Percentiles rank a stretch among this genome's conserved stretches.
These are phyloP conservation scores for Thelaira solivaga DNA, from an alignment of 2,888 invertebrate species.

Conservation along the genomic window DNA sequence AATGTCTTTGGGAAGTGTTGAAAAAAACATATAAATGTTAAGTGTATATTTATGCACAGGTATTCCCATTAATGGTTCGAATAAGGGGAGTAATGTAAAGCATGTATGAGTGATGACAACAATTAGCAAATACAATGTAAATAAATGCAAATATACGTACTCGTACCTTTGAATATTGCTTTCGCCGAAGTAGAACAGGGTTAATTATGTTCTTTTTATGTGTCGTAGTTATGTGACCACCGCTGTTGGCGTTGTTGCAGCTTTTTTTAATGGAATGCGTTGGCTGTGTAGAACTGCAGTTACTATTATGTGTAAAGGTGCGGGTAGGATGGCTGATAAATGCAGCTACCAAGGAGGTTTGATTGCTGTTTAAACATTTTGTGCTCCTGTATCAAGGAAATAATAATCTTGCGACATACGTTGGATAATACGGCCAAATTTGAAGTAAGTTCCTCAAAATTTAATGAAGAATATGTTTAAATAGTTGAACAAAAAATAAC, in stretches of 20 bases:
- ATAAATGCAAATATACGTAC: constrained; percentile 14
- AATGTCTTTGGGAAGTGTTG: too few relatives aligned
- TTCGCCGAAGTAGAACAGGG: constrained; percentile 39
- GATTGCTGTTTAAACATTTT: constrained; percentile 42
- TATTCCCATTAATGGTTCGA: too few relatives aligned
- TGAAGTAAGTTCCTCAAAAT: neutral
- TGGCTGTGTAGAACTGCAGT: neutral
- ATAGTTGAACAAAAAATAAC: neutral
- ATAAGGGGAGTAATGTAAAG: too few relatives aligned
- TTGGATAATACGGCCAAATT: neutral
- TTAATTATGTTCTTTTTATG: constrained; percentile 34
- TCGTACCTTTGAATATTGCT: constrained; percentile 57
- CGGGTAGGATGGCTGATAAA: constrained; percentile 20
- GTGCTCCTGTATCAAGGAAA: neutral
- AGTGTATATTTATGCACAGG: too few relatives aligned
- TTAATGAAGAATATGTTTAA: constrained; percentile 3
- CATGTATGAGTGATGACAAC: neutral
- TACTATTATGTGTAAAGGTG: neutral
- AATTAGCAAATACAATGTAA: neutral
- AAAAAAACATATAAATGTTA: too few relatives aligned
- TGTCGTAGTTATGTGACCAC: neutral
- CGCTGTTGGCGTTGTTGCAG: neutral
- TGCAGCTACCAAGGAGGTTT: constrained; percentile 40
- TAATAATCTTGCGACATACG: constrained; percentile 34
- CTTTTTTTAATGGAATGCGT: constrained; percentile 39